These are phyloP conservation scores for Heliconius eleuchia DNA, from an alignment of 1,140 invertebrate genomes.

Conservation along the genomic window DNA sequence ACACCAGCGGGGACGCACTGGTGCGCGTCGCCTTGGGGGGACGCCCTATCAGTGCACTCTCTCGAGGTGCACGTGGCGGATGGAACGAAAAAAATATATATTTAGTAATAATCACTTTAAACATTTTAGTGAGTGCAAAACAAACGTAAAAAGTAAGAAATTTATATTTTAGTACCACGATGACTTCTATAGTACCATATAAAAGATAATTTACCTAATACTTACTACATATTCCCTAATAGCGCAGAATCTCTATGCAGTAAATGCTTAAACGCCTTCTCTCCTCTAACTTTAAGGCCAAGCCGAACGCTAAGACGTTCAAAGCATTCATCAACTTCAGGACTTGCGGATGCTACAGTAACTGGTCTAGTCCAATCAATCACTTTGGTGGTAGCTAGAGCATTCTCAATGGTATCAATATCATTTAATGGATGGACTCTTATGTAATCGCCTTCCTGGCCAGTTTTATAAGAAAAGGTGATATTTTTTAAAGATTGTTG, in stretches of 20 bases:
- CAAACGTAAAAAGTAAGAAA: no score
- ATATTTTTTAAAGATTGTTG: background rate
- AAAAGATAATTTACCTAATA: background rate
- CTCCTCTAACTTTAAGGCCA: conserved; percentile 27
- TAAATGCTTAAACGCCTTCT: conserved; percentile 39
- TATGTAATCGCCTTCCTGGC: conserved; percentile 24
- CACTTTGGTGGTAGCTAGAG: conserved; percentile 39
- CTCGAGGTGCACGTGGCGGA: no score
- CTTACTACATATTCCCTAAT: conserved; percentile 40
- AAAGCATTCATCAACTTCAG: conserved; percentile 35
- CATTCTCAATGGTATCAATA: conserved; percentile 40
- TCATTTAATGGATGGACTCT: conserved; percentile 43
- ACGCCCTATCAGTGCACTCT: no score
- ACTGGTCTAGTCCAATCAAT: conserved; percentile 46
- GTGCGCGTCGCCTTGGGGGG: no score
- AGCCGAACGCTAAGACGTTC: conserved; percentile 30
- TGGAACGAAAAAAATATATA: no score
- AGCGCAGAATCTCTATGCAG: conserved; percentile 29
- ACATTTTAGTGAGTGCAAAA: no score
- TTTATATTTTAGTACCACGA: no score
- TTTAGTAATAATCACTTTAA: no score
- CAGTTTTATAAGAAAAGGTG: background rate
- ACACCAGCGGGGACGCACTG: no score
- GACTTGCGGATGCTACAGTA: conserved; percentile 35
- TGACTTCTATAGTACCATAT: no score